Base-by-base conservation (phyloP, 2,797 vertebrate genomes). In the Darevskia mixta region DNA sequence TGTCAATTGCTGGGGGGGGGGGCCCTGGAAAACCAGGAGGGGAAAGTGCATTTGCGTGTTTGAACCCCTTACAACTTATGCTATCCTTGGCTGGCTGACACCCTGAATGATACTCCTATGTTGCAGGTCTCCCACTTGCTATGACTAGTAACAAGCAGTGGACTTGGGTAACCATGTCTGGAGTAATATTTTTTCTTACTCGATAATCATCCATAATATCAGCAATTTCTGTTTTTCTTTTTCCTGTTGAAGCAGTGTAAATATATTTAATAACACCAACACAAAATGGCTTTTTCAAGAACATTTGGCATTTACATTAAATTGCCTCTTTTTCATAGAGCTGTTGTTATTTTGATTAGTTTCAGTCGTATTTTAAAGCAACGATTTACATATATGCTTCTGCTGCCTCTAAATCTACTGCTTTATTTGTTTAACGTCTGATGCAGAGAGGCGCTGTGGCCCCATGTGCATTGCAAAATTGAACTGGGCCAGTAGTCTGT, bases 391-490 rank as follows among this genome's bases (percentile, higher is more conserved):
- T 73, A 83, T 9, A 11, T 27, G 1, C 38, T 91, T 88, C 67
- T 79, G 55, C 11, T 1, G 9, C 85, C 79, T 87, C 79, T 84
- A 90, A 93, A 93, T 77, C 86, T 86, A 87, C 84, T 2, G 0
- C 86, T 83, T n/a, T 86, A 73, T 87, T 84, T 35, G 64, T 91
- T 92, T 93, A 87, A 91, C 90, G 81, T 91, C 90, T 90, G 38
- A 35, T 61, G 25, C 91, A 58, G 87, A 79, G 35, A 38, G 18
- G 18, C 76, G 25, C 88, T 92, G 29, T 87, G 61, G 4, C 27
- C 72, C 17, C 32, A 77, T 77, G 69, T 58, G 10, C 45, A 5
- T 45, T 86, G 75, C 85, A 85, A 91, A 91, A 87, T 79, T 29
- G 77, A 43, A 89, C 32, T 5, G 25, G 82, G 1, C 27, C 43